Base-by-base conservation (phyloP, 2,888 invertebrate genomes). In the Branchipolynoe longqiensis region DNA sequence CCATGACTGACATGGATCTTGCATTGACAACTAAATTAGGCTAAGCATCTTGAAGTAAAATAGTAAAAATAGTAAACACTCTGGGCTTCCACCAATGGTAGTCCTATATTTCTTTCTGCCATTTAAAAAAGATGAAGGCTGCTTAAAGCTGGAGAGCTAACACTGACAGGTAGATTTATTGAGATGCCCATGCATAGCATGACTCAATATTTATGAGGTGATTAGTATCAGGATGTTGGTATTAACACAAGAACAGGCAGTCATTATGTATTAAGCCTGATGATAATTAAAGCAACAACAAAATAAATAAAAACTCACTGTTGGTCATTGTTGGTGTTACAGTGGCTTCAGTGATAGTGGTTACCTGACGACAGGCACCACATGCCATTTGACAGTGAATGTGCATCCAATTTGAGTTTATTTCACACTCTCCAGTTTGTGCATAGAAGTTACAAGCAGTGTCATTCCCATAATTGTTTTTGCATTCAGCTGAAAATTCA, bases 361-460 rank as follows among this genome's bases (percentile, higher is more conserved):
- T 82, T 0, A 36, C 31, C 22, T 8, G 28, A 0, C 90, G 91
- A 86, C 92, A 92, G 6, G 89, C 33, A 0, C 88, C 86, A 83
- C 92, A 92, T 0, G 92, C 90, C 81, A 90, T 90, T 22, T 69
- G 28, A 48, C 87, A 87, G 36, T 86, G 74, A 8, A 48, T 40
- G 18, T 41, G 18, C 87, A 87, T 87, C 87, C 87, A 87, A 8
- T 28, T 31, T 14, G 62, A 54, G 56, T 87, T 86, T 40, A 38
- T 40, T 18, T 83, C 85, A 84, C 87, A 87, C 58, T 86, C 83
- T 28, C 86, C 86, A 14, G 48, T 25, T 12, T 38, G 69, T 58
- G 82, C 85, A 86, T 85, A 87, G 25, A 48, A 59, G 18, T 38
- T 58, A 73, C 87, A 87, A 4, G 83, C 78, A n/a, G 82, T 62